phyloP scores from a whole-genome alignment of 2,113 vertebrate genomes.

The Hyaena hyaena region DNA sequence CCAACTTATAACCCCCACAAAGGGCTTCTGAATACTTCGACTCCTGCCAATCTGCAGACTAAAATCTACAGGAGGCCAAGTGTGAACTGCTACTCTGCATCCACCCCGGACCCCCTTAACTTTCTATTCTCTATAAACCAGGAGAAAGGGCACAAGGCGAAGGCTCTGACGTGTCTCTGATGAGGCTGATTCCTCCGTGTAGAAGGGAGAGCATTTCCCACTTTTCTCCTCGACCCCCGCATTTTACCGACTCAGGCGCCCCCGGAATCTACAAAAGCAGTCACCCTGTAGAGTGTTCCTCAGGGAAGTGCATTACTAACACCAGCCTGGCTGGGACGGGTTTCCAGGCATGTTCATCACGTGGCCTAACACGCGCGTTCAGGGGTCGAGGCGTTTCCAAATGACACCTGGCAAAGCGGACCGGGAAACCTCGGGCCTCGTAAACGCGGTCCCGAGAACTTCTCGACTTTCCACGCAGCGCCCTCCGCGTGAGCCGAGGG shows the following conservation, averaged over 20 bases:
- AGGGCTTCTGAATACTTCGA: background rate
- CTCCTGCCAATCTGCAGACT: background rate
- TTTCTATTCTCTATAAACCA: background rate
- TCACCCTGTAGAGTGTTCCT: background rate
- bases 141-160: background rate
- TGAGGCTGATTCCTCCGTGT: fast-evolving
- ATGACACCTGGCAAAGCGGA: fast-evolving
- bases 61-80: background rate
- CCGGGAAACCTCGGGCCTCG: background rate
- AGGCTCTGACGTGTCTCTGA: fast-evolving
- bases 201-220: background rate
- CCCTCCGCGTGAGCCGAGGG: background rate
- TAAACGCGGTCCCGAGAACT: background rate
- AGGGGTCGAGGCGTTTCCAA: fast-evolving
- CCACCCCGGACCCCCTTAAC: background rate
- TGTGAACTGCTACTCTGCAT: background rate
- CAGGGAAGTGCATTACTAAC: background rate
- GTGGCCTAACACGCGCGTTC: background rate
- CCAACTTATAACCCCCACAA: background rate
- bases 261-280: background rate
- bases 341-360: background rate
- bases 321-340: background rate
- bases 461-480: background rate
- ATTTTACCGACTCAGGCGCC: background rate
- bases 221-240: background rate